Conservation (phyloP, 2,113 vertebrate genomes). For the Brachyhypopomus occidentalis region DNA sequence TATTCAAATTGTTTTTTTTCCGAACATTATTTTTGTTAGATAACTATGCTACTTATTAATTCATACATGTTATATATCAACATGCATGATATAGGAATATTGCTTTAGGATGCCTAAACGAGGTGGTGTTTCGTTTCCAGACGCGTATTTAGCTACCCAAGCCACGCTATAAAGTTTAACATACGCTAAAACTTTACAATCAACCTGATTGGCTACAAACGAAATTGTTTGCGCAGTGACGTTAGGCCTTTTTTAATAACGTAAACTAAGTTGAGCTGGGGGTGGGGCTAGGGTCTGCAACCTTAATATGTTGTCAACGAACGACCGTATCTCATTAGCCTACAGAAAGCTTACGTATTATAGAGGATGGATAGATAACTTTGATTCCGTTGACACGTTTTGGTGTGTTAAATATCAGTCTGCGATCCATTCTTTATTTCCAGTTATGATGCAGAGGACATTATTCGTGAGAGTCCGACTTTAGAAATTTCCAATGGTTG, state of each 20-base stretch:
- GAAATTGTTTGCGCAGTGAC: conserved; percentile 42
- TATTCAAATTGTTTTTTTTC: neutral
- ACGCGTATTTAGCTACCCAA: conserved; percentile 64
- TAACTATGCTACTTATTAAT: no score
- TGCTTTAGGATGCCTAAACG: neutral
- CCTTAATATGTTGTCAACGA: neutral
- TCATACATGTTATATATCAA: neutral
- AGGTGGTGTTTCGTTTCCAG: neutral
- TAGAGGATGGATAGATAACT: no score
- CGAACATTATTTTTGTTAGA: no score
- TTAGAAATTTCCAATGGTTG: conserved; percentile 24
- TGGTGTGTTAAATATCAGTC: no score
- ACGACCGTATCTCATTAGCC: no score
- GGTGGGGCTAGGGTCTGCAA: neutral
- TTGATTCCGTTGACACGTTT: neutral
- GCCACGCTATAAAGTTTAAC: conserved; percentile 75
- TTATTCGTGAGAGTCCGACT: neutral
- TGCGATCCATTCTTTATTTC: neutral
- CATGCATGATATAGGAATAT: neutral
- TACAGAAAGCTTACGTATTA: no score
- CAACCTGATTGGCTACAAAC: conserved; percentile 49
- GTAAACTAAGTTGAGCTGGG: neutral
- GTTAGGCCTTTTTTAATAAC: conserved; percentile 58
- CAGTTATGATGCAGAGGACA: neutral
- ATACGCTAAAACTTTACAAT: conserved; percentile 61